A percentile compares a stretch with the other conserved stretches of the same genome.
Evolutionary conservation across 2,888 invertebrate genomes (phyloP).

Genomic region (Hirtodrosophila duncani): DNA sequence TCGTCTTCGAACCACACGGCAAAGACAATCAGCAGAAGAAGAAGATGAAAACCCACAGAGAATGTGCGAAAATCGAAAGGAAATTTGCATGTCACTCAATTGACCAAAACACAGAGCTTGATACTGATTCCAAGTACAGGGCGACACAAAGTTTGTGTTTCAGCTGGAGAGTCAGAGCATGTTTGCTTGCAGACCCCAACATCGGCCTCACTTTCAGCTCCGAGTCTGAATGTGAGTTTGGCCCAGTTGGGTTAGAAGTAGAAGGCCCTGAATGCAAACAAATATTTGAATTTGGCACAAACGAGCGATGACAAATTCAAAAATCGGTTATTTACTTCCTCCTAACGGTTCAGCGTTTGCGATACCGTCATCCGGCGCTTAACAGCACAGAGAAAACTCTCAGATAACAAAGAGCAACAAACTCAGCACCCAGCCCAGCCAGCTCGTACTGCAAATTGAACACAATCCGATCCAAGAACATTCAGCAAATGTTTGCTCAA

Average conservation of each 20-base stretch:
- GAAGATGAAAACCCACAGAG: slow-evolving; percentile 20
- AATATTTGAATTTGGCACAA: slow-evolving; percentile 52
- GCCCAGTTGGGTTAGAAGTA: slow-evolving; percentile 39
- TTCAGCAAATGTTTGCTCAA: slow-evolving; percentile 16
- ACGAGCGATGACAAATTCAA: slow-evolving; percentile 27
- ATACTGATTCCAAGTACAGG: slow-evolving; percentile 38
- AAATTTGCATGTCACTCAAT: slow-evolving; percentile 69
- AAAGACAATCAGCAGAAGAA: slow-evolving; percentile 41
- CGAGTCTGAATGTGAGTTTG: too few relatives aligned
- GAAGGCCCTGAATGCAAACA: slow-evolving; percentile 50
- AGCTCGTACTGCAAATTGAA: slow-evolving; percentile 21
- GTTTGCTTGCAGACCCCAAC: too few relatives aligned
- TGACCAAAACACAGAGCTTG: slow-evolving; percentile 27
- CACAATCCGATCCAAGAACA: slow-evolving; percentile 19
- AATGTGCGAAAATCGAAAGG: slow-evolving; percentile 65
- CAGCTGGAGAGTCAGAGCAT: too few relatives aligned
- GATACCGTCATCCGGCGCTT: slow-evolving; percentile 30
- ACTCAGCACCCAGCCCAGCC: slow-evolving; percentile 26
- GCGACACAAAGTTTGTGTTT: slow-evolving; percentile 43
- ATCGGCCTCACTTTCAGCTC: slow-evolving; percentile 34
- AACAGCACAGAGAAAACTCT: background rate
- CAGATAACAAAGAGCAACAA: slow-evolving; percentile 52
- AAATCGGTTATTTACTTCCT: slow-evolving; percentile 45
- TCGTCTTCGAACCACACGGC: slow-evolving; percentile 18
- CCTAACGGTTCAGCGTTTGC: slow-evolving; percentile 29